Conservation (phyloP, 2,113 vertebrate genomes). For the Bufo bufo region DNA sequence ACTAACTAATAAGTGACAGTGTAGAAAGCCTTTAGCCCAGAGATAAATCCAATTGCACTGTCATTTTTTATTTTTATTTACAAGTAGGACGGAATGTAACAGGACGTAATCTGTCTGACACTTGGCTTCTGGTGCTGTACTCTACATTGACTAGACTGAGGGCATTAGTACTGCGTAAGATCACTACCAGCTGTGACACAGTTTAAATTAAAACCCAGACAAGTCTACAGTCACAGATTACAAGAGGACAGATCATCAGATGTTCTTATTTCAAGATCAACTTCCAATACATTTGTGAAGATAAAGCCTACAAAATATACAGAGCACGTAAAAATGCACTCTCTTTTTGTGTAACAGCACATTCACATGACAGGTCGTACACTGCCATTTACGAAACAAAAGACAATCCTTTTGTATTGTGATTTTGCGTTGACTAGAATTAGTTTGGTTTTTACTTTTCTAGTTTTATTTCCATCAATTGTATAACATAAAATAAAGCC, state of each 20-base stretch:
- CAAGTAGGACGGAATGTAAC: constrained; percentile 40
- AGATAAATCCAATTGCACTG: constrained; percentile 46
- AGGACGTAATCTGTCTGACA: constrained; percentile 49
- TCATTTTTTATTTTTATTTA: constrained; percentile 33
- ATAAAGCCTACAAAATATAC: background rate
- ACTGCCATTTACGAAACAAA: too few relatives aligned
- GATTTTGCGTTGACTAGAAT: too few relatives aligned
- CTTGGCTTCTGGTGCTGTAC: constrained; percentile 35
- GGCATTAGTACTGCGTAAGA: constrained; percentile 29
- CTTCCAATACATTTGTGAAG: background rate
- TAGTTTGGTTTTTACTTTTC: too few relatives aligned
- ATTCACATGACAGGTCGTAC: background rate
- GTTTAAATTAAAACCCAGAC: constrained; percentile 35
- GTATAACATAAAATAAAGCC: too few relatives aligned
- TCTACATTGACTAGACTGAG: constrained; percentile 38
- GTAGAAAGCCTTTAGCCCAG: background rate
- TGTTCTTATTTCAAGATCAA: background rate
- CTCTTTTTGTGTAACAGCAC: background rate
- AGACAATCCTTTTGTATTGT: too few relatives aligned
- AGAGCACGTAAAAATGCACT: background rate
- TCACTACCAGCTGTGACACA: constrained; percentile 36
- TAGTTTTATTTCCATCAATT: too few relatives aligned
- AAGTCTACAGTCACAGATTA: constrained; percentile 48
- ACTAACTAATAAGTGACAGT: background rate
- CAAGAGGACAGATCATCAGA: constrained; percentile 15